These are phyloP conservation scores for Ploceus nigricollis DNA, from an alignment of 2,113 vertebrate species.

Conservation along the genomic window DNA sequence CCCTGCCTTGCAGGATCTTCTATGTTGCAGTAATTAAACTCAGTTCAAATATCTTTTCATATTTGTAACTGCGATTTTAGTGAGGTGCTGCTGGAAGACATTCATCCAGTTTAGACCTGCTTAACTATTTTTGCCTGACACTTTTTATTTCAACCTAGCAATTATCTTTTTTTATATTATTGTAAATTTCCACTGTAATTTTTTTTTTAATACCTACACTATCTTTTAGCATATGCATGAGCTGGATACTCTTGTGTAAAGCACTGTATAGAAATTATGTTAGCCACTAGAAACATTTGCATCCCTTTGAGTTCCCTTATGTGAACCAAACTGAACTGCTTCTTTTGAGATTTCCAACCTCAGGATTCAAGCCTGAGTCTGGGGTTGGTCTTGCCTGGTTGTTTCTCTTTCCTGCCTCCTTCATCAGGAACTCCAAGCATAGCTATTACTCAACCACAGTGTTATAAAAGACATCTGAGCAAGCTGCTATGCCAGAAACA, in stretches of 20 bases:
- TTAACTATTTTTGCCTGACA: conserved; percentile 3
- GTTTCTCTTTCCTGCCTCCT: not conserved
- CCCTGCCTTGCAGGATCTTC: not conserved
- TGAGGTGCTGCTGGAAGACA: not conserved
- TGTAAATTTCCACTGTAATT: not conserved
- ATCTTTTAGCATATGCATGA: not conserved
- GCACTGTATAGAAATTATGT: not conserved
- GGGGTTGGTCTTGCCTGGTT: accelerated
- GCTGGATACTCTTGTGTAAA: not conserved
- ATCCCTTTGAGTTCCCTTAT: not conserved
- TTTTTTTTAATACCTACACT: not conserved
- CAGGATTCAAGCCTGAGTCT: not conserved
- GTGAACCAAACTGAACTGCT: not conserved
- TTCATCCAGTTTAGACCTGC: not conserved
- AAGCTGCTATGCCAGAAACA: not conserved
- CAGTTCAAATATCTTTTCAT: not conserved
- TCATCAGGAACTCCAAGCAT: not conserved
- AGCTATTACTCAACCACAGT: not conserved
- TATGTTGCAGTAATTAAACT: not conserved
- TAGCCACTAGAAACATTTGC: not conserved
- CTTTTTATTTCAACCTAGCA: not conserved
- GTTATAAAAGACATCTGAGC: not conserved
- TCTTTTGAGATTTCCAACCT: not conserved
- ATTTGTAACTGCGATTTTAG: not conserved
- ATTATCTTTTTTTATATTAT: not conserved